Evolutionary conservation across 2,888 invertebrate species (phyloP).

Genomic region (Antheraea assamensis): DNA sequence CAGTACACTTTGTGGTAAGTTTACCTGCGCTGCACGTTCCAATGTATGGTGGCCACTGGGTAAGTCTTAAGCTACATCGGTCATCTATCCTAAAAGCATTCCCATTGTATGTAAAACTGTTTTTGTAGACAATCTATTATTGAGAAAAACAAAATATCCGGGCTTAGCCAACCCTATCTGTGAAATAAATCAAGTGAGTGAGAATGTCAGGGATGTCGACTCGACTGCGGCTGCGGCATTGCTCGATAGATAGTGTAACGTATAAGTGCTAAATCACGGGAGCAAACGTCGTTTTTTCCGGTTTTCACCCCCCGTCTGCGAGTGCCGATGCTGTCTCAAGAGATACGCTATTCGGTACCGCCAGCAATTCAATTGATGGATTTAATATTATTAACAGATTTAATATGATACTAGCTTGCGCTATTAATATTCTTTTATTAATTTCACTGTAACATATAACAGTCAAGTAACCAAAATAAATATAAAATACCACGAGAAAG

Average conservation of each 20-base stretch:
- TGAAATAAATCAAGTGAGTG: constrained; percentile 12
- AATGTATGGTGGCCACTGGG: too few species aligned
- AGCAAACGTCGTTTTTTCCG: constrained; percentile 74
- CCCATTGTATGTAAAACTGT: constrained; percentile 16
- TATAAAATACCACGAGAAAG: too few species aligned
- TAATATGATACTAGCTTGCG: not conserved
- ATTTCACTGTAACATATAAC: too few species aligned
- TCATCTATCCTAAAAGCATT: too few species aligned
- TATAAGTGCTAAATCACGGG: constrained; percentile 71
- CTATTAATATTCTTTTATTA: too few species aligned
- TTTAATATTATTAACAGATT: not conserved
- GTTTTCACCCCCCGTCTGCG: constrained; percentile 59
- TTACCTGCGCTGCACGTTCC: too few species aligned
- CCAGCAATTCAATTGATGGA: constrained; percentile 40
- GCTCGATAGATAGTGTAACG: constrained; percentile 36
- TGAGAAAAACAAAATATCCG: constrained; percentile 3
- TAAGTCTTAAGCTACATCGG: too few species aligned
- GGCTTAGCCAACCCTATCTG: not conserved
- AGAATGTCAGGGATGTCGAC: constrained; percentile 5
- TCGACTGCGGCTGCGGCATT: constrained; percentile 8
- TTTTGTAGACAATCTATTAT: constrained; percentile 30
- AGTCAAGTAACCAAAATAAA: too few species aligned
- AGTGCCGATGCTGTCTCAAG: constrained; percentile 73
- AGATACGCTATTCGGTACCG: constrained; percentile 62
- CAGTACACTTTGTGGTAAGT: too few species aligned